Base-by-base conservation (phyloP, 2,113 vertebrate species). In the Haemorhous mexicanus region DNA sequence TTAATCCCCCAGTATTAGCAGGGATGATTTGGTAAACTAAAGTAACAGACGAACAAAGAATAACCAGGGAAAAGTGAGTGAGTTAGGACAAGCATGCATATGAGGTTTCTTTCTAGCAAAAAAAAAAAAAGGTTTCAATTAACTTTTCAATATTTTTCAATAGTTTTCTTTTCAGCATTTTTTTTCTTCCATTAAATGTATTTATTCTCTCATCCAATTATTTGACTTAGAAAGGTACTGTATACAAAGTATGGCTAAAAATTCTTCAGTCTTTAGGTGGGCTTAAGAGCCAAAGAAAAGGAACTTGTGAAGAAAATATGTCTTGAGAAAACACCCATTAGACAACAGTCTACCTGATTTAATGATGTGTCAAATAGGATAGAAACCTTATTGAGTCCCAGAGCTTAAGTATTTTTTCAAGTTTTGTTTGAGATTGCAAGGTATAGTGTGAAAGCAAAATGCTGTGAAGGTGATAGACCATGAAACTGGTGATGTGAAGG, bases 361-460 rank as follows among this genome's bases (percentile, higher is more conserved):
- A 88, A 82, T 90, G 46, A 84, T 63, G 30, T 91, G 89, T 82
- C 81, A 90, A 59, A 92, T 41, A 74, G 44, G 28, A 84, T 61
- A 93, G 63, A 87, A 78, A 73, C 10, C 30, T 61, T 76, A 82
- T 43, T 59, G 68, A 90, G 72, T 86, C 32, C 70, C 27, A n/a
- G 11, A 9, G 23, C 16, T 59, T 61, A 81, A 80, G 41, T 22
- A 59, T 78, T 92, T 89, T 14, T 95, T 87, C 86, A 75, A 58
- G 41, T 78, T 97, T 73, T 88, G 16, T 87, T 90, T 80, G 90
- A 91, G 87, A 87, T 52, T 53, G n/a, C 44, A 66, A 74, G 32
- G 28, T 39, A 58, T 19, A 32, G 14, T 41, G 39, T 77, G 58
- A 85, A 92, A 93, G 46, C 41, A 94, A 95, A 90, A 66, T 68